Base-by-base conservation (phyloP, 2,797 vertebrate species). In the Paguma larvata region DNA sequence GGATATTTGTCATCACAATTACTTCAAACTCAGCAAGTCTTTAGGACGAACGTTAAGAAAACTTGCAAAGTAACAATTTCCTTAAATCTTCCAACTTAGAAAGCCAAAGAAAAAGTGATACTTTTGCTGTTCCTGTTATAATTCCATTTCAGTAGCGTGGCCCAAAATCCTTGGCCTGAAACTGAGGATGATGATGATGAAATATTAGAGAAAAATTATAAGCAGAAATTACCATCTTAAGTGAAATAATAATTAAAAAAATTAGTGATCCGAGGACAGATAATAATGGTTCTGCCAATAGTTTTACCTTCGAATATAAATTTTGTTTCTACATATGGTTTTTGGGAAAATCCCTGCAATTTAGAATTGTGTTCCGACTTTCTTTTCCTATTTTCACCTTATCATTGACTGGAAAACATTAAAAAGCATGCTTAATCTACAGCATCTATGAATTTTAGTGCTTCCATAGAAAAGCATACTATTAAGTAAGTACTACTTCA, bases 221-320 rank as follows among this genome's bases (percentile, higher is more conserved):
- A 87, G 75, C 89, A 95, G 7, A 93, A 91, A 87, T 65, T n/a
- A 44, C 30, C 2, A 34, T 15, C 8, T 9, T 56, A 77, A 41
- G 16, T 86, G 68, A 18, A 92, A 56, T 65, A 16, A 79, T 48
- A 65, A 67, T 68, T 56, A 2, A 70, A 89, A 86, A 91, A 89
- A 25, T 72, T 70, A 91, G 53, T 87, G 51, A 30, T 5, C 34
- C 13, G 10, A 91, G n/a, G 96, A 48, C 0, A 79, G 63, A 51
- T 51, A 84, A 65, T 21, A 56, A 41, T 84, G 44, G 1, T 8
- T 78, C 68, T 91, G 25, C 7, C 38, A 65, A 72, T 30, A 32
- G 34, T 59, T 97, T 86, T 68, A 89, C 72, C 12, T 95, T 96
- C 86, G 56, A 73, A 62, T 73, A 79, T 34, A 56, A 73, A 68